Evolutionary conservation across 2,888 invertebrate genomes (phyloP), one percentile per base, ranked within the genome.

Genomic region (Abscondita cerata): DNA sequence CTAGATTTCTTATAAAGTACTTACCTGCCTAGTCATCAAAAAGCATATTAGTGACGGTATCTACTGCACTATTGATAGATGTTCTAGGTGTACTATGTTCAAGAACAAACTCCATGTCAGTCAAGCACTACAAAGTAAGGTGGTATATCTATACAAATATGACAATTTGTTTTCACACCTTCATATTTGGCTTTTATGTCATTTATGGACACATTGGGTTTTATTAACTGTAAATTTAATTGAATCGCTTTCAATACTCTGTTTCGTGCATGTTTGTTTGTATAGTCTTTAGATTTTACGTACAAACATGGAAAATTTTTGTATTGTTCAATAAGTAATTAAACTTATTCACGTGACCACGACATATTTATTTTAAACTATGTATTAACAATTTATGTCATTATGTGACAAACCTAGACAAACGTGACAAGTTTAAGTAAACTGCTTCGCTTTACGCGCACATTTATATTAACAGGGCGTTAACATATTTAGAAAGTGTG

Each of bases 111-210:
- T 36, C 36, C 11, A 36, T 36, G 4, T 36, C 36, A 36, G 36
- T 36, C 4, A 36, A 36, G 36, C 11, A 36, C 36, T 11, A 36
- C 12, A 36, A 11, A 36, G 36, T 36, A 36, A 11, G 36, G 11
- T 36, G 36, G 36, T 36, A 36, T 36, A 36, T n/a, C n/a, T n/a
- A n/a, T n/a, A n/a, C n/a, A n/a, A n/a, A n/a, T 36, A 36, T 36
- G 11, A 36, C 5, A 36, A 36, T 36, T 36, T 4, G 36, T 36
- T 36, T 36, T 36, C 11, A 36, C 4, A 36, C 36, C 12, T 36
- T 25, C 4, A 25, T 4, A 25, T 25, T 25, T 36, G 11, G 36
- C 11, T 36, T 36, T 36, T 36, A 36, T 36, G 4, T 36, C 12
- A 9, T 36, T 36, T 6, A 36, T 36, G 3, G 36, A 36, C 11